Conservation (phyloP, 1,140 invertebrate genomes). For the Drosophila kikkawai region DNA sequence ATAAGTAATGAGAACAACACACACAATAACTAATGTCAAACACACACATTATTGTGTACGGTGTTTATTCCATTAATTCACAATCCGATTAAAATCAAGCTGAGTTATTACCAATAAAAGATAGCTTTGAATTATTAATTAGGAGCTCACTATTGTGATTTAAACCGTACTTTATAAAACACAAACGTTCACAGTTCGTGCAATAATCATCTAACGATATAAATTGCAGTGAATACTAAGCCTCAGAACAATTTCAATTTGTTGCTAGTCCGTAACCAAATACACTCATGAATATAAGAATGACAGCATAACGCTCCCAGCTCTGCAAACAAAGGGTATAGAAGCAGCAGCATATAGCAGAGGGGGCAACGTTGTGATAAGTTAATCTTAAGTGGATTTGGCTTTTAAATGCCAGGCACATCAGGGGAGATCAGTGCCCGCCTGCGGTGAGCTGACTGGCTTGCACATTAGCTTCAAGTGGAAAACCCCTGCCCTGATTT, state of each 20-base stretch:
- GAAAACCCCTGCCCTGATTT: slow-evolving; percentile 17
- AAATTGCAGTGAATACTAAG: no score
- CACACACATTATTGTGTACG: no score
- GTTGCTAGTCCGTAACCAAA: neutral
- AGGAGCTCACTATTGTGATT: neutral
- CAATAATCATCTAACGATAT: neutral
- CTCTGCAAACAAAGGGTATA: slow-evolving; percentile 3
- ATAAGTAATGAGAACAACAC: neutral
- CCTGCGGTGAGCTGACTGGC: slow-evolving; percentile 22
- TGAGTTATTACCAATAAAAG: neutral
- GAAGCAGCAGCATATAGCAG: neutral
- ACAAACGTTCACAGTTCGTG: neutral
- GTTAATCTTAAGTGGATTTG: slow-evolving; percentile 80
- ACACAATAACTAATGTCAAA: no score
- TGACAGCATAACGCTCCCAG: neutral
- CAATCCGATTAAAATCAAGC: neutral
- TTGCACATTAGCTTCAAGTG: slow-evolving; percentile 41
- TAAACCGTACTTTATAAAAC: neutral
- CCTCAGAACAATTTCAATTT: neutral
- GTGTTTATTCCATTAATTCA: neutral
- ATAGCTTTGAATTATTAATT: neutral
- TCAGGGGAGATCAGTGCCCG: slow-evolving; percentile 27
- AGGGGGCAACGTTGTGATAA: slow-evolving; percentile 48
- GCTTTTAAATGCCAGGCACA: slow-evolving; percentile 54
- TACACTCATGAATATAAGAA: neutral